These are phyloP conservation scores for Dicyrtomina minuta DNA, from an alignment of 2,888 invertebrate species.

Conservation along the genomic window DNA sequence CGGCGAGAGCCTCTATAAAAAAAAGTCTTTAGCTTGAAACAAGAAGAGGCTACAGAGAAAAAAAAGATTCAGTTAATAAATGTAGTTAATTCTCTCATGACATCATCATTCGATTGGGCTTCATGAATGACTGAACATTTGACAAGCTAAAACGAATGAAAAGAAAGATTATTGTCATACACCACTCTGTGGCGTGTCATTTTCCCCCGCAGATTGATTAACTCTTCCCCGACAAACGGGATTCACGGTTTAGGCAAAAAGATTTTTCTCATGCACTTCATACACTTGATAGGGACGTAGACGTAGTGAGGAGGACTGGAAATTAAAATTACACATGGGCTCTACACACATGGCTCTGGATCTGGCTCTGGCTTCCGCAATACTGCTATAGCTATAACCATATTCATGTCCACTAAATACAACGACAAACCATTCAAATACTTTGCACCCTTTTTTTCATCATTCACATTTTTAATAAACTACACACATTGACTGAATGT, in stretches of 20 bases:
- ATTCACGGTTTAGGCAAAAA: neutral
- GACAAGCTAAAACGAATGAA: conserved; percentile 26
- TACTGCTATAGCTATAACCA: too few species aligned
- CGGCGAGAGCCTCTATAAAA: too few species aligned
- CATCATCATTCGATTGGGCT: conserved; percentile 28
- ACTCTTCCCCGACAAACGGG: conserved; percentile 18
- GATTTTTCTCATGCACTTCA: neutral
- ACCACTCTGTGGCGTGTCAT: conserved; percentile 19
- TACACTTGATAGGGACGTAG: too few species aligned
- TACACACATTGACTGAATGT: neutral
- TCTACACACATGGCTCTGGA: too few species aligned
- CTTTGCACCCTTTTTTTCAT: too few species aligned
- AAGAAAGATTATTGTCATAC: conserved; percentile 24
- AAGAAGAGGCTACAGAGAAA: neutral
- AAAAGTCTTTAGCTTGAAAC: too few species aligned
- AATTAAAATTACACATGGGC: too few species aligned
- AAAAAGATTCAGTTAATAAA: conserved; percentile 8
- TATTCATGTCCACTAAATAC: too few species aligned
- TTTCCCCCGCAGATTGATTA: conserved; percentile 32
- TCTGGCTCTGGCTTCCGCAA: too few species aligned
- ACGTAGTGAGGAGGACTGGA: too few species aligned
- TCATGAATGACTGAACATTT: conserved; percentile 29
- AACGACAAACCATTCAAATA: too few species aligned
- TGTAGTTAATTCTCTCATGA: conserved; percentile 27
- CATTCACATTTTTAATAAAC: too few species aligned